Evolutionary conservation across 2,888 invertebrate species (phyloP).

Genomic region (Mechanitis mazaeus): DNA sequence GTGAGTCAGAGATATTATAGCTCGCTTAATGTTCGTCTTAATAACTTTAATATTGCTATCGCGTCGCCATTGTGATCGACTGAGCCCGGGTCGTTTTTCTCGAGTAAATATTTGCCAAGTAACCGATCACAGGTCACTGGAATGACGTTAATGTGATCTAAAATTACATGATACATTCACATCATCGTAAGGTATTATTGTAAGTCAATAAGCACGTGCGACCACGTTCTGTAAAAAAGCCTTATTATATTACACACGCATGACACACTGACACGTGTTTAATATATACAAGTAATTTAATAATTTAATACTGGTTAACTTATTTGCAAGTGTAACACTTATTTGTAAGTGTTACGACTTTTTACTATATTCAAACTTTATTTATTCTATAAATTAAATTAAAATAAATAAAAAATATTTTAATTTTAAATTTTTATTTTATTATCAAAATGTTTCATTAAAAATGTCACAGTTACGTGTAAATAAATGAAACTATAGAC

Average conservation of each 20-base stretch:
- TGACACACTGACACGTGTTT: slow-evolving; percentile 4
- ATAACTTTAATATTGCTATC: slow-evolving; percentile 30
- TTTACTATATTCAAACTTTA: too few relatives aligned
- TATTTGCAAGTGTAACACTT: too few relatives aligned
- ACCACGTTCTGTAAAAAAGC: slow-evolving; percentile 10
- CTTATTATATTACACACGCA: slow-evolving; percentile 14
- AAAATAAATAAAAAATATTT: too few relatives aligned
- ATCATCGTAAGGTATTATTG: slow-evolving; percentile 24
- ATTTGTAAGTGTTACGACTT: too few relatives aligned
- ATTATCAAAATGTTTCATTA: too few relatives aligned
- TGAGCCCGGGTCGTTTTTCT: slow-evolving; percentile 44
- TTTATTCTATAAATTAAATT: too few relatives aligned
- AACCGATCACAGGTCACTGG: slow-evolving; percentile 53
- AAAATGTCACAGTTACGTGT: neutral
- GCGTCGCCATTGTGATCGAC: slow-evolving; percentile 51
- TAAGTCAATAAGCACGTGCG: slow-evolving; percentile 18
- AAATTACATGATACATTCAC: slow-evolving; percentile 37
- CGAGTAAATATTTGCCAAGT: slow-evolving; percentile 61
- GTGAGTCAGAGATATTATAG: slow-evolving; percentile 23
- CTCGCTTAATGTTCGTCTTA: slow-evolving; percentile 18
- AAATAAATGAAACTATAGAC: neutral
- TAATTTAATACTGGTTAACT: neutral
- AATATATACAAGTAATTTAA: slow-evolving; percentile 4
- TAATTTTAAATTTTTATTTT: too few relatives aligned
- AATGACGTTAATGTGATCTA: slow-evolving; percentile 42